These are phyloP conservation scores for Melitaea athalia DNA, from an alignment of 2,888 invertebrate species.

Conservation along the genomic window DNA sequence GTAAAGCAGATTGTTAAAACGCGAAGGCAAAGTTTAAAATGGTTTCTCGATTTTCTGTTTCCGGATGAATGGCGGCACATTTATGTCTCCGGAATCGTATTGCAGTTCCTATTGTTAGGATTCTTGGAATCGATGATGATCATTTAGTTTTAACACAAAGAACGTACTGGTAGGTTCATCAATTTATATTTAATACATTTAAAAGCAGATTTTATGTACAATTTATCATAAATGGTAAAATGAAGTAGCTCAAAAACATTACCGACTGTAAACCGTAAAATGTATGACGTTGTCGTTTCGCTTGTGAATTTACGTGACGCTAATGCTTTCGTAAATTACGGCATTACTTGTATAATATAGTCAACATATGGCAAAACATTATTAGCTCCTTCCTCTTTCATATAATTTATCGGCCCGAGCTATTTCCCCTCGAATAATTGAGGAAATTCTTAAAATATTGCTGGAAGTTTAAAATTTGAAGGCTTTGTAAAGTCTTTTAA, in stretches of 20 bases:
- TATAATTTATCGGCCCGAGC: background rate
- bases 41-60: constrained; percentile 28
- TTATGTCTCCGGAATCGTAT: constrained; percentile 20
- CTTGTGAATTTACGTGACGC: background rate
- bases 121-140: background rate
- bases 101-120: background rate
- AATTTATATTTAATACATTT: background rate
- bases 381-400: background rate
- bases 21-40: constrained; percentile 36
- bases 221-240: no score
- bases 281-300: no score
- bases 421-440: background rate
- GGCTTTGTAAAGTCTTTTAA: constrained; percentile 1
- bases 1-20: constrained; percentile 45
- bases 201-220: no score
- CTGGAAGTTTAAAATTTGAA: background rate
- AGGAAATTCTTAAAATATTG: background rate
- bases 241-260: no score
- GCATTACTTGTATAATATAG: background rate
- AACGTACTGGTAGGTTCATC: background rate
- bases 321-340: background rate
- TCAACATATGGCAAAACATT: background rate
- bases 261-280: no score
- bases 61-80: constrained; percentile 26
- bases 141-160: background rate